These are phyloP conservation scores for Fissipunctia ypsillon DNA, from an alignment of 2,888 invertebrate genomes.

Conservation along the genomic window DNA sequence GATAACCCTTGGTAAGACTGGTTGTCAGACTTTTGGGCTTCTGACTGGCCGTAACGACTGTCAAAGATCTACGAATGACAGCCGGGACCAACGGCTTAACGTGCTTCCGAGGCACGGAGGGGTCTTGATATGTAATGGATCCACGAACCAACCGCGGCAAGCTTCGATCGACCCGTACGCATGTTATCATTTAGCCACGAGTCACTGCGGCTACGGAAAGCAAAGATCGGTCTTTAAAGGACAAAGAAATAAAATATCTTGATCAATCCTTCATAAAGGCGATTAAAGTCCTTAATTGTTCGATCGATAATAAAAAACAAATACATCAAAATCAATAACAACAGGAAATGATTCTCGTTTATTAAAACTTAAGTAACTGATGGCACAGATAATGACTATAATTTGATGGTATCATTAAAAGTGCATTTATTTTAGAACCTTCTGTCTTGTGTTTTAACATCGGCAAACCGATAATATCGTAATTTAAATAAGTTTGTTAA, in stretches of 20 bases:
- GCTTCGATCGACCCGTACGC: too few relatives aligned
- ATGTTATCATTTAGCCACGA: too few relatives aligned
- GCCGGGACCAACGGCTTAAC: too few relatives aligned
- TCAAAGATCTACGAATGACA: too few relatives aligned
- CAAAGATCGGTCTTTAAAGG: not conserved
- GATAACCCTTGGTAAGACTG: too few relatives aligned
- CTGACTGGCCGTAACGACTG: too few relatives aligned
- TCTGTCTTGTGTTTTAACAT: slow-evolving; percentile 18
- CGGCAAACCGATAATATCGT: not conserved
- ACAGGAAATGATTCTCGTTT: slow-evolving; percentile 33
- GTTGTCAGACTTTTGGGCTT: too few relatives aligned
- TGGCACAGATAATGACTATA: not conserved
- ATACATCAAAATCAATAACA: slow-evolving; percentile 27
- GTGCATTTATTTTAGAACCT: slow-evolving; percentile 31
- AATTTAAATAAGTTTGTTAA: not conserved
- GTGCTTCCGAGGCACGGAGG: too few relatives aligned
- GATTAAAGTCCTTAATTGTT: slow-evolving; percentile 23
- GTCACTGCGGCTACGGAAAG: slow-evolving; percentile 4
- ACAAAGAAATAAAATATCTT: slow-evolving; percentile 4
- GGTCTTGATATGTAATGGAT: too few relatives aligned
- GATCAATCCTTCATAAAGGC: not conserved
- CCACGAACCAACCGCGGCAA: too few relatives aligned
- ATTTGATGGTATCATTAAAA: slow-evolving; percentile 40
- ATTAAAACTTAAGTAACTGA: slow-evolving; percentile 39
- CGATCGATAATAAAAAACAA: slow-evolving; percentile 12